phyloP scores from a whole-genome alignment of 2,888 invertebrate genomes.

The Chouioia cunea region DNA sequence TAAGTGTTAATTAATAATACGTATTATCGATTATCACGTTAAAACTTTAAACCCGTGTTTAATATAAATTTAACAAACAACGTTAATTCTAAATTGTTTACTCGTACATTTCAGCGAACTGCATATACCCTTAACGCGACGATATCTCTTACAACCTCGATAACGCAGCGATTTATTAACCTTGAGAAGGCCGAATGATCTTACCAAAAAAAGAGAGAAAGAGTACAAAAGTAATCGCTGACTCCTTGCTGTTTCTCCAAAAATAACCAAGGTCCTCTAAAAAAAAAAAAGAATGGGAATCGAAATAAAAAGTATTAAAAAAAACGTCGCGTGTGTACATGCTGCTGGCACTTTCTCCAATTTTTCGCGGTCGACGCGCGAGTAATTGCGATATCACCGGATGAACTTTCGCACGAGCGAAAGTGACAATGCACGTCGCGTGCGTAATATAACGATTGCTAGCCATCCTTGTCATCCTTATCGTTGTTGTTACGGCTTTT shows the following conservation, averaged over 20 bases:
- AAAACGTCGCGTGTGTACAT: background rate
- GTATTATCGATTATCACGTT: too few relatives aligned
- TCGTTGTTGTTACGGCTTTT: background rate
- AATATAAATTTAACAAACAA: too few relatives aligned
- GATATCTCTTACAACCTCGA: too few relatives aligned
- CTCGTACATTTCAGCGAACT: too few relatives aligned
- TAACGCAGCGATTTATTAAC: background rate
- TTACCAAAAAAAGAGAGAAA: too few relatives aligned
- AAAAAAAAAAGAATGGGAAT: too few relatives aligned
- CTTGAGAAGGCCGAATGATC: conserved; percentile 13
- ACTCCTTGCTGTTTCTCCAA: conserved; percentile 4
- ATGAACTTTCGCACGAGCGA: conserved; percentile 40
- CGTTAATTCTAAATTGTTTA: too few relatives aligned
- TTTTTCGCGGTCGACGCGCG: conserved; percentile 20
- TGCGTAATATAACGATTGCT: background rate
- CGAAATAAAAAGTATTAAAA: background rate
- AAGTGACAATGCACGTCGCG: conserved; percentile 33
- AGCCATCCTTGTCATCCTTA: background rate
- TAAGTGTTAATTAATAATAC: too few relatives aligned
- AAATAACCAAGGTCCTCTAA: background rate
- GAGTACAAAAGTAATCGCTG: background rate
- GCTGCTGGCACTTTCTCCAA: conserved; percentile 29
- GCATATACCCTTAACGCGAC: too few relatives aligned
- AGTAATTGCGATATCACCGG: conserved; percentile 18
- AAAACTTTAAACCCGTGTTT: too few relatives aligned